A percentile compares a stretch with the other conserved stretches of the same genome.
These are phyloP conservation scores for Lepidurus packardi DNA, from an alignment of 1,140 invertebrate species.

Conservation along the genomic window DNA sequence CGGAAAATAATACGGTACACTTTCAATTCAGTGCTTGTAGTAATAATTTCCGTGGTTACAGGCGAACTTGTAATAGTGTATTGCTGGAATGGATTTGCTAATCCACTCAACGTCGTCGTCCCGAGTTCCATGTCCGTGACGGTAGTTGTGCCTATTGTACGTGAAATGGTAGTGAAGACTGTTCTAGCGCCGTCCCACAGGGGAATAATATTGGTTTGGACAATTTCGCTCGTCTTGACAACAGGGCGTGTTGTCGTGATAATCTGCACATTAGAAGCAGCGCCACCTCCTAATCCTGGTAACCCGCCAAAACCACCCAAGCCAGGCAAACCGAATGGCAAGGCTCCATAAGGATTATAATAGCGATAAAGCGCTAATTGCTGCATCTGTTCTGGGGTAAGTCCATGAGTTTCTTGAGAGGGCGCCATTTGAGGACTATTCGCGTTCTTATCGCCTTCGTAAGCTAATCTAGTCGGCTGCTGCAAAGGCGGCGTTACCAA, in stretches of 20 bases:
- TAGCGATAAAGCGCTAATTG: conserved; percentile 63
- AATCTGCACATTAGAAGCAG: conserved; percentile 30
- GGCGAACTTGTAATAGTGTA: conserved; percentile 74
- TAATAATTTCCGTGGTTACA: conserved; percentile 67
- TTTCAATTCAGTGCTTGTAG: conserved; percentile 73
- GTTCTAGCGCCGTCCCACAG: conserved; percentile 66
- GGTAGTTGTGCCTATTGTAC: conserved; percentile 62
- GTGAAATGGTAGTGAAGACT: conserved; percentile 66
- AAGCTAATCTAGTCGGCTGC: conserved; percentile 38
- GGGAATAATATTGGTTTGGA: conserved; percentile 72
- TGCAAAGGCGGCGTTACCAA: conserved; percentile 46
- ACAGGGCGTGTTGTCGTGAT: conserved; percentile 66
- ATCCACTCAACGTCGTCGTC: conserved; percentile 55
- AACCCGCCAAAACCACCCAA: not conserved
- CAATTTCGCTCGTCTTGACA: conserved; percentile 63
- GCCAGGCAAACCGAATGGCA: conserved; percentile 42
- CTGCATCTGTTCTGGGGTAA: conserved; percentile 66
- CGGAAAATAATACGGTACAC: conserved; percentile 79
- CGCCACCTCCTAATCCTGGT: conserved; percentile 16
- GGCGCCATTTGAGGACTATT: conserved; percentile 42
- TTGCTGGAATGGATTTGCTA: conserved; percentile 54
- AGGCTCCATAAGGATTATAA: conserved; percentile 56
- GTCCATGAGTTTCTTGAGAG: conserved; percentile 39
- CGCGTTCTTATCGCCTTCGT: conserved; percentile 36
- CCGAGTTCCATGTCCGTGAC: conserved; percentile 66